A percentile compares a stretch with the other conserved stretches of the same genome.
Evolutionary conservation across 2,888 invertebrate species (phyloP).

Genomic region (Andrena minutula): DNA sequence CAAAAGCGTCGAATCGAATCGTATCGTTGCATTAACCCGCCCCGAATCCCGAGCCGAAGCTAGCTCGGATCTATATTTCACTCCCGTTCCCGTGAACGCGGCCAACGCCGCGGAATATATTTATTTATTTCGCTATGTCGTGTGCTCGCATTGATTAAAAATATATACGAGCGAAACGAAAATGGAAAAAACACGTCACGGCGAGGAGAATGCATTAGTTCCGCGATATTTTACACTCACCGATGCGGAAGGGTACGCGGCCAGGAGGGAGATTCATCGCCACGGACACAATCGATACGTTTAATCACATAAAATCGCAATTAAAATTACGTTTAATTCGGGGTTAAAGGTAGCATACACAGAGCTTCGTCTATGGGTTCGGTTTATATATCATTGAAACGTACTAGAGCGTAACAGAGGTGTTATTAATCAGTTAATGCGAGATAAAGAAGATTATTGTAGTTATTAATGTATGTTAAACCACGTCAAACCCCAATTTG

Average conservation of each 20-base stretch:
- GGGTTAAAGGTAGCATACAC: neutral
- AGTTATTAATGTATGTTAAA: too few relatives aligned
- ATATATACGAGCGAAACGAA: conserved; percentile 7
- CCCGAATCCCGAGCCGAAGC: conserved; percentile 25
- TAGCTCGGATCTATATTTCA: conserved; percentile 29
- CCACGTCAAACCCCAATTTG: too few relatives aligned
- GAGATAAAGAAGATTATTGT: too few relatives aligned
- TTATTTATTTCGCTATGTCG: conserved; percentile 16
- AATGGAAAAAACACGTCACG: conserved; percentile 16
- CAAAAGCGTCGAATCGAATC: conserved; percentile 34
- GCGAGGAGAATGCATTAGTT: neutral
- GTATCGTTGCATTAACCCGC: conserved; percentile 36
- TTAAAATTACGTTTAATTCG: neutral
- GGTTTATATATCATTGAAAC: too few relatives aligned
- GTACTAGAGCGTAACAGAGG: too few relatives aligned
- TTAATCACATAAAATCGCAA: neutral
- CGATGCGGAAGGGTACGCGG: conserved; percentile 4
- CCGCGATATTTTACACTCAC: neutral
- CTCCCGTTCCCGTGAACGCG: neutral
- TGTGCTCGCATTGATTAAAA: conserved; percentile 19
- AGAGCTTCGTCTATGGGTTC: neutral
- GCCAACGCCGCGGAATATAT: conserved; percentile 10
- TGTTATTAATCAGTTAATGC: too few relatives aligned
- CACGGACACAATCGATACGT: neutral
- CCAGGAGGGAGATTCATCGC: neutral